phyloP scores from a whole-genome alignment of 2,888 invertebrate species.

The Diplolepis rosae region DNA sequence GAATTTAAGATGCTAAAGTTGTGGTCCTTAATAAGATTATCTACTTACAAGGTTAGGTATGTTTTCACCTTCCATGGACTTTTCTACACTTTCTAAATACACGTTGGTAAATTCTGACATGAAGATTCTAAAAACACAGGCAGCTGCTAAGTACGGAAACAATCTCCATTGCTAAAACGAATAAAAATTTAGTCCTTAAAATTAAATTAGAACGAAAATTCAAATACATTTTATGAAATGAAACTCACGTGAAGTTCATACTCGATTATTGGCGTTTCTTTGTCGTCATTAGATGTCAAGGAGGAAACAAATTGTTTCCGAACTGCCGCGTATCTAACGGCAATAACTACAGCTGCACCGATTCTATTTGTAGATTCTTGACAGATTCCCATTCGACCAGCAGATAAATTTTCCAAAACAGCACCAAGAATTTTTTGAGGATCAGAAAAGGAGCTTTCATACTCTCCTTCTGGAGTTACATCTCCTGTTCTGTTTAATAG shows the following conservation, averaged over 20 bases:
- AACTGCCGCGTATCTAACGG: slow-evolving; percentile 86
- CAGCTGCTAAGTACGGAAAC: slow-evolving; percentile 84
- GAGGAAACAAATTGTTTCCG: slow-evolving; percentile 83
- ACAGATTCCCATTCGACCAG: slow-evolving; percentile 86
- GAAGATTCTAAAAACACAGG: slow-evolving; percentile 80
- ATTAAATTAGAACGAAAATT: background rate
- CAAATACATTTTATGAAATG: slow-evolving; percentile 11
- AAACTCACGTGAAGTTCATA: slow-evolving; percentile 86
- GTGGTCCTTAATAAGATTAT: background rate
- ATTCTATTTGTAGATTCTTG: slow-evolving; percentile 80
- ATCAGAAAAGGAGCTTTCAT: slow-evolving; percentile 92
- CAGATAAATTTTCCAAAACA: slow-evolving; percentile 89
- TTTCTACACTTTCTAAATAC: slow-evolving; percentile 82
- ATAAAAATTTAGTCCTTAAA: background rate
- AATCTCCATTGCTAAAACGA: slow-evolving; percentile 85
- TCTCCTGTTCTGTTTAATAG: slow-evolving; percentile 92
- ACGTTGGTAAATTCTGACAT: slow-evolving; percentile 79
- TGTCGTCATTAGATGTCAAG: slow-evolving; percentile 54
- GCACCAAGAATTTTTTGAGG: slow-evolving; percentile 90
- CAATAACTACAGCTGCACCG: slow-evolving; percentile 84
- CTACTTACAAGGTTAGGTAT: slow-evolving; percentile 66
- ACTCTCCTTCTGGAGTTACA: slow-evolving; percentile 89
- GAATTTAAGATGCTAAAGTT: background rate
- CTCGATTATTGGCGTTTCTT: slow-evolving; percentile 86
- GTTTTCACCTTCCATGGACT: slow-evolving; percentile 74